phyloP scores from a whole-genome alignment of 2,888 invertebrate species.

The Vesta saturnalis region DNA sequence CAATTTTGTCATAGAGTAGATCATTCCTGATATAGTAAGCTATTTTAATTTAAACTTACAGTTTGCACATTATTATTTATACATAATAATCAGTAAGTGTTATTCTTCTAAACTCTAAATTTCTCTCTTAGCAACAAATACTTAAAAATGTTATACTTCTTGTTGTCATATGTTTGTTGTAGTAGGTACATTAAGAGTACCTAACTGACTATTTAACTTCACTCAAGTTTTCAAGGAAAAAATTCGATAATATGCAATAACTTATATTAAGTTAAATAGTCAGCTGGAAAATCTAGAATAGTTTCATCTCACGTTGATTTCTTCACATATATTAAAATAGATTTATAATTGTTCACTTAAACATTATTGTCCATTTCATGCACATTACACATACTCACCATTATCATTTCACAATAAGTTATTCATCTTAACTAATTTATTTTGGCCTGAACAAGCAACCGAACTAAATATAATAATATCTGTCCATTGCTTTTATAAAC shows the following conservation, averaged over 20 bases:
- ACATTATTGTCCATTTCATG: too few species aligned
- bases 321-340: background rate
- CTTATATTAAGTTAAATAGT: background rate
- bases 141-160: background rate
- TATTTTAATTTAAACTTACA: slow-evolving; percentile 48
- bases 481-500: too few species aligned
- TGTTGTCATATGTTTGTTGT: slow-evolving; percentile 6
- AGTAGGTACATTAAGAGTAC: background rate
- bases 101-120: background rate
- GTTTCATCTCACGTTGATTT: background rate
- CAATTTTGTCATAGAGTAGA: slow-evolving; percentile 32
- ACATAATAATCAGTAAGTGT: too few species aligned
- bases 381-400: too few species aligned
- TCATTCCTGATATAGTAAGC: slow-evolving; percentile 50
- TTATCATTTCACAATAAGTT: too few species aligned
- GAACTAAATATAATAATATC: too few species aligned
- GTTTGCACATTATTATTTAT: slow-evolving; percentile 42
- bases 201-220: background rate
- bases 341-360: too few species aligned
- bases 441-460: too few species aligned
- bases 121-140: too few species aligned
- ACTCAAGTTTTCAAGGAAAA: background rate
- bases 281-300: background rate
- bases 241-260: background rate
- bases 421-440: too few species aligned